Evolutionary conservation across 2,797 vertebrate species (phyloP).

Genomic region (Poecilia wingei): DNA sequence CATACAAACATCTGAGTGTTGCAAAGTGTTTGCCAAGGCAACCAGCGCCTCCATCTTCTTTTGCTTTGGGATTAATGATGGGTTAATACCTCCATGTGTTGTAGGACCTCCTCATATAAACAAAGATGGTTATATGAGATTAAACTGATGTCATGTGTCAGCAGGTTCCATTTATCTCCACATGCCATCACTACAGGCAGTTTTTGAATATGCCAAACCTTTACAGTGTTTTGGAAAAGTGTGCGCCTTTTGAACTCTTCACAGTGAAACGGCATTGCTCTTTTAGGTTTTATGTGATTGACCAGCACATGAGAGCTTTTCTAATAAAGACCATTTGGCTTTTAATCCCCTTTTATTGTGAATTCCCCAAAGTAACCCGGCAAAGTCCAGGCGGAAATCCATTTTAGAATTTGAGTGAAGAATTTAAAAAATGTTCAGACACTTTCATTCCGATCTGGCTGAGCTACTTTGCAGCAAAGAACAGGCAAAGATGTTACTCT

Average conservation of each 20-base stretch:
- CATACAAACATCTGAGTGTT: neutral
- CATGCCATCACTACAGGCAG: neutral
- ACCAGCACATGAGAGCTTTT: neutral
- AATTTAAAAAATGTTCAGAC: neutral
- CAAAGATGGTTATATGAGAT: neutral
- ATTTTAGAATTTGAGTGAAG: neutral
- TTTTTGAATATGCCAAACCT: neutral
- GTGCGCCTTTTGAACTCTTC: neutral
- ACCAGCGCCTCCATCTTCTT: neutral
- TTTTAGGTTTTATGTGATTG: neutral
- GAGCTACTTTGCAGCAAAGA: neutral
- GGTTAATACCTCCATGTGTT: neutral
- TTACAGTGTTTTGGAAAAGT: neutral
- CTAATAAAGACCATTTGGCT: neutral
- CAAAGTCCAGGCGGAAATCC: neutral
- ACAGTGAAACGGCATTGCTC: neutral
- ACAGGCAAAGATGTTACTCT: neutral
- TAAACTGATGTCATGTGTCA: neutral
- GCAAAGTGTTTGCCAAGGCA: neutral
- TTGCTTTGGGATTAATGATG: neutral
- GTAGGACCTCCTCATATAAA: neutral
- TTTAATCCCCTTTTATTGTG: neutral
- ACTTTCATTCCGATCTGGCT: neutral
- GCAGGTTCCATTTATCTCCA: neutral
- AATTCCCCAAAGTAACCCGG: neutral